Evolutionary conservation across 2,797 vertebrate genomes (phyloP).

Genomic region (Microctenopoma lineatum): DNA sequence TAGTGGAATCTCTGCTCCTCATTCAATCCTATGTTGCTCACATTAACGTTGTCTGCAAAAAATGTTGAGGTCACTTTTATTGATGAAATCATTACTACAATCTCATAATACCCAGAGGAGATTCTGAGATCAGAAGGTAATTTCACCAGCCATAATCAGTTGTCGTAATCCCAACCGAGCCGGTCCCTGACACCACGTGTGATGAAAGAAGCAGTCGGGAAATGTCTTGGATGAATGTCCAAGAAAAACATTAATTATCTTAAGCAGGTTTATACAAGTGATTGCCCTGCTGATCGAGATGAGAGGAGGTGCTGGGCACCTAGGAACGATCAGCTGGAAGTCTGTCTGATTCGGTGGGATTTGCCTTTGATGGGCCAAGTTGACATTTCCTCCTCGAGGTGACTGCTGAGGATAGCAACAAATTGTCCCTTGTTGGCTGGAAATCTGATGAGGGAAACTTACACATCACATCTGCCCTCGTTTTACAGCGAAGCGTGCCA

Average conservation of each 20-base stretch:
- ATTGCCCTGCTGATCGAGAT: constrained; percentile 54
- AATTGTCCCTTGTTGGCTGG: constrained; percentile 66
- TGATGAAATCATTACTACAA: constrained; percentile 58
- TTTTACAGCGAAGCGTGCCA: constrained; percentile 51
- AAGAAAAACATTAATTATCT: constrained; percentile 72
- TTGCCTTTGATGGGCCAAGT: constrained; percentile 61
- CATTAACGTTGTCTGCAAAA: constrained; percentile 39
- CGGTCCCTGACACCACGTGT: constrained; percentile 9
- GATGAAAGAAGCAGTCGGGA: constrained; percentile 47
- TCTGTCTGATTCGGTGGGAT: constrained; percentile 55
- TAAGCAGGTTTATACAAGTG: constrained; percentile 71
- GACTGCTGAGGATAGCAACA: constrained; percentile 59
- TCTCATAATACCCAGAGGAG: constrained; percentile 49
- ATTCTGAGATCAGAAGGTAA: constrained; percentile 41
- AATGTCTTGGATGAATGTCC: constrained; percentile 64
- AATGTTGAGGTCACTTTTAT: constrained; percentile 53
- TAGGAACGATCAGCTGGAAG: constrained; percentile 36
- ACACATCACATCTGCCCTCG: constrained; percentile 75
- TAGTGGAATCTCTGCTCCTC: constrained; percentile 9
- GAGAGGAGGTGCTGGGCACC: not conserved
- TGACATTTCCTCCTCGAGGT: constrained; percentile 71
- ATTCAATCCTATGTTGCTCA: constrained; percentile 31
- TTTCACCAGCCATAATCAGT: constrained; percentile 63
- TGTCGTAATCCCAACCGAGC: constrained; percentile 42
- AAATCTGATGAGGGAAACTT: constrained; percentile 77